A percentile compares a stretch with the other conserved stretches of the same genome.
Conservation (phyloP, 2,888 invertebrate species). For the Polydesmus complanatus region DNA sequence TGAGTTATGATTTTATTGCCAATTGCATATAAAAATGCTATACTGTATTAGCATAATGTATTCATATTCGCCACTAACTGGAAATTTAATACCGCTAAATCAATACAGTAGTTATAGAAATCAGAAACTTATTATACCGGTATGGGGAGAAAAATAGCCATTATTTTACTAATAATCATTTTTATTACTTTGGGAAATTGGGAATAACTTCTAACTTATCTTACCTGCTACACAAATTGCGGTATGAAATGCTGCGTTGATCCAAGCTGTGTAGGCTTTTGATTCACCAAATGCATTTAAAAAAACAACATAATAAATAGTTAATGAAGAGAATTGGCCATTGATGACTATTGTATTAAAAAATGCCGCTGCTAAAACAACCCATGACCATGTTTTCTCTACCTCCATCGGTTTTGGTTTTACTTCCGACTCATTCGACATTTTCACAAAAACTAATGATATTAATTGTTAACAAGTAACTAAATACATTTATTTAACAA, state of each 20-base stretch:
- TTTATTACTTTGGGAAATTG: too few species aligned
- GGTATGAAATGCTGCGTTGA: not conserved
- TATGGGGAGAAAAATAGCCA: too few species aligned
- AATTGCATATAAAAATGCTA: too few species aligned
- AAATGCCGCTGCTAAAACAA: constrained; percentile 1
- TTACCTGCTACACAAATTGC: not conserved
- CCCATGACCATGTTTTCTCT: constrained; percentile 3
- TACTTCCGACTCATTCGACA: not conserved
- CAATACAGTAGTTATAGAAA: too few species aligned
- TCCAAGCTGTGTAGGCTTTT: constrained; percentile 1
- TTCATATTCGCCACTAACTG: too few species aligned
- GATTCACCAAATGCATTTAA: not conserved
- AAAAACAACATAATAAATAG: constrained; percentile 3
- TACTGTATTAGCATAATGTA: too few species aligned
- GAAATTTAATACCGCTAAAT: too few species aligned
- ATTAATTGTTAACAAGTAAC: not conserved
- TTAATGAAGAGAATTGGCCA: not conserved
- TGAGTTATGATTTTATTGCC: too few species aligned
- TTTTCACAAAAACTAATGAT: not conserved
- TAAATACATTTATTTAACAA: too few species aligned
- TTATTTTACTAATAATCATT: too few species aligned
- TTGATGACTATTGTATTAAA: not conserved
- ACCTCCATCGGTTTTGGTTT: not conserved
- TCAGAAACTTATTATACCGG: too few species aligned
- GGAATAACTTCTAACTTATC: not conserved